These are phyloP conservation scores for Microplitis mediator DNA, from an alignment of 1,140 invertebrate genomes.

Conservation along the genomic window DNA sequence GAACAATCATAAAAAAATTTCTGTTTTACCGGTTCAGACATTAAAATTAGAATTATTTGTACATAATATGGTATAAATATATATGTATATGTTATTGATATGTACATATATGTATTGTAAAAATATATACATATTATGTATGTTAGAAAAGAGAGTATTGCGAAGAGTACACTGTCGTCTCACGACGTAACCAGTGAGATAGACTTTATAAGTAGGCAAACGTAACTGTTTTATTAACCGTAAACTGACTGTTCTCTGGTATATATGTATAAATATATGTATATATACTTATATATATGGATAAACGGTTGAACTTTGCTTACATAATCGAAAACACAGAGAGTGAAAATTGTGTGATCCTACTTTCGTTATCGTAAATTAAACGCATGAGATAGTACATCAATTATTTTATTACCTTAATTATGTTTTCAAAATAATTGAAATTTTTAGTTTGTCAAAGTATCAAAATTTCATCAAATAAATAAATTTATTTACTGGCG, in stretches of 20 bases:
- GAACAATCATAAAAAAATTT: no score
- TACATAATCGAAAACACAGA: slow-evolving; percentile 59
- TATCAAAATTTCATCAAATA: no score
- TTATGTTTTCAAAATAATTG: no score
- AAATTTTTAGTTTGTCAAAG: no score
- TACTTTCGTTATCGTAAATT: slow-evolving; percentile 44
- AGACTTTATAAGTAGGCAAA: slow-evolving; percentile 47
- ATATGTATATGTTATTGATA: background rate
- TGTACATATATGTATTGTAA: background rate
- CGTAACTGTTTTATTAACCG: slow-evolving; percentile 58
- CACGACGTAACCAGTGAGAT: slow-evolving; percentile 24
- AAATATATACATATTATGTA: background rate
- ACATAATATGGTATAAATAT: no score
- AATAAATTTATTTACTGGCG: no score
- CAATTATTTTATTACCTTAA: background rate
- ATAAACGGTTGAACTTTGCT: slow-evolving; percentile 37
- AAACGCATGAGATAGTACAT: slow-evolving; percentile 3
- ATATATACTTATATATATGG: slow-evolving; percentile 1
- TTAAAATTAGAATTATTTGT: no score
- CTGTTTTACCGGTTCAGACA: no score
- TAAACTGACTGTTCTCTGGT: slow-evolving; percentile 36
- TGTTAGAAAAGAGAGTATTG: background rate
- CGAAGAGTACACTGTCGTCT: slow-evolving; percentile 12
- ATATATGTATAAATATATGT: no score
- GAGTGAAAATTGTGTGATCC: slow-evolving; percentile 57